Base-by-base conservation (phyloP, 92 coral and sea anemone genomes). In the Actinernus sp. region DNA sequence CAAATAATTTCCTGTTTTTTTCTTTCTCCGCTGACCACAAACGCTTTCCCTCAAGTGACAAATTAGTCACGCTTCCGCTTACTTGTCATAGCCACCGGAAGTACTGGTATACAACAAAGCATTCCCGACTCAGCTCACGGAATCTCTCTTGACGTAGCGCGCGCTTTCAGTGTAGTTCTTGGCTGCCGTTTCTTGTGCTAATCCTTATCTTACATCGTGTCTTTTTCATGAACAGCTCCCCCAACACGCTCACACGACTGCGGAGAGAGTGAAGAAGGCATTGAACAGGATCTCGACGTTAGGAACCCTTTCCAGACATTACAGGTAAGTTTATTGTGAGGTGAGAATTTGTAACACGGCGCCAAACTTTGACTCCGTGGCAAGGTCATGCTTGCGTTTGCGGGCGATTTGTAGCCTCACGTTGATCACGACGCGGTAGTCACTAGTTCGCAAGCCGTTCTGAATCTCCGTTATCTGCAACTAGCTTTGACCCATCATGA, bases 231-330 rank as follows among this genome's bases (percentile, higher is more conserved):
- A 36, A 14, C 48, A 83, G 89, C 32, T 75, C 58, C 89, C 78
- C 25, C 48, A 69, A 34, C 83, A 70, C 54, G 41, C 88, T 7
- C 71, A 74, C 1, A 75, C 86, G 14, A 61, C 70, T 57, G 76
- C 86, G 13, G 92, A 86, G 28, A 77, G 74, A 81, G 91, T 90
- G 29, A 90, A 90, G 85, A 90, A 81, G 61, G 97, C 97, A 2
- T 75, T 90, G 13, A 90, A 83, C 41, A 83, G 81, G 56, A 65
- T 90, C 58, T 87, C 93, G 24, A 79, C 78, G 11, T 43, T 90
- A 36, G 86, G 92, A 23, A 81, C 97, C 2, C 49, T 90, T 1
- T 90, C 97, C 12, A 86, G 81, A 51, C 85, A 83, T 27, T 70
- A 62, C 43, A 86, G 83, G 97, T 90, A 60, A 65, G 92, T 81